These are phyloP conservation scores for Nanorana parkeri DNA, from an alignment of 2,113 vertebrate genomes.

Conservation along the genomic window DNA sequence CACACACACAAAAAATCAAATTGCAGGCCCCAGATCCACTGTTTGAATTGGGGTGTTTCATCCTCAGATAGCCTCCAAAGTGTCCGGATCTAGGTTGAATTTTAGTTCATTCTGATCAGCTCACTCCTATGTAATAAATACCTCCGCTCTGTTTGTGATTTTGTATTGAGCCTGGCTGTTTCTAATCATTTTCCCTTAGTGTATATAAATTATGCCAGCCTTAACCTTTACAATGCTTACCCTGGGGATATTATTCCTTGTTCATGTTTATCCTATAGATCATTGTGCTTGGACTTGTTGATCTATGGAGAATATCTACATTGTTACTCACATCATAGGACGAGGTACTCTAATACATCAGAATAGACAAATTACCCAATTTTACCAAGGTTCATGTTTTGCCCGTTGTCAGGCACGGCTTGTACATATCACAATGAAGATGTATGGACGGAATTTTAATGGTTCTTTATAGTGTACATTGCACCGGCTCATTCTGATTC, in stretches of 20 bases:
- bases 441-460: not conserved
- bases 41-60: too few species aligned
- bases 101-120: too few species aligned
- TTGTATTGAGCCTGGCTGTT: not conserved
- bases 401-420: not conserved
- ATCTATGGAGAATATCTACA: not conserved
- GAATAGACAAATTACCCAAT: conserved; percentile 2
- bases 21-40: too few species aligned
- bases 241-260: conserved; percentile 9
- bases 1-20: too few species aligned
- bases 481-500: too few species aligned
- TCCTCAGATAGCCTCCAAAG: too few species aligned
- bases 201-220: conserved; percentile 29
- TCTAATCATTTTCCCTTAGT: conserved; percentile 1
- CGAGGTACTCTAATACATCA: conserved; percentile 12
- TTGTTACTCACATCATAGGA: not conserved
- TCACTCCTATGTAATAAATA: too few species aligned
- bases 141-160: not conserved
- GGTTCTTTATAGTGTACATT: too few species aligned
- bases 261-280: conserved; percentile 19
- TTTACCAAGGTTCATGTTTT: conserved; percentile 16
- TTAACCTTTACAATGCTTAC: conserved; percentile 11
- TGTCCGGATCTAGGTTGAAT: too few species aligned
- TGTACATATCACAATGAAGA: conserved; percentile 11
- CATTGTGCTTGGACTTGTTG: conserved; percentile 7